Base-by-base conservation (phyloP, 2,888 invertebrate species). In the Synergus itoensis region DNA sequence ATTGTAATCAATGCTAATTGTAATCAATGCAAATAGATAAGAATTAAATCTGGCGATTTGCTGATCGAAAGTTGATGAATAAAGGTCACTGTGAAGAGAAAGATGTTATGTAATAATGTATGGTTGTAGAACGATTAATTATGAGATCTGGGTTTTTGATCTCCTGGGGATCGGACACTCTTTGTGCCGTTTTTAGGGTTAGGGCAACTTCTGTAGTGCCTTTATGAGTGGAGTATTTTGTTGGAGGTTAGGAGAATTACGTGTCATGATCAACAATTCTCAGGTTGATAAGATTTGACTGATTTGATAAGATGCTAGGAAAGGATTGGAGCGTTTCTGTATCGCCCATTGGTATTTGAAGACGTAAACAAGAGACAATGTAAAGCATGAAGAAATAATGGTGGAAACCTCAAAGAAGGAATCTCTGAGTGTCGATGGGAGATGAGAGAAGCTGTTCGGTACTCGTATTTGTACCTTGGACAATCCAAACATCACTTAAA, bases 381-480 rank as follows among this genome's bases (percentile, higher is more conserved):
- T 16, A 67, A 73, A 65, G 57, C 16, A 21, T 48, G 67, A 73
- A 62, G 18, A 40, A 45, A 65, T 3, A 5, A 53, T 36, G 73
- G n/a, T 36, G 40, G 40, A 8, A 4, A 40, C 57, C 14, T 77
- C 12, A 21, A 45, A 45, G 53, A 75, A 76, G 43, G 16, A 64
- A 78, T 76, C 76, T 57, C 62, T 62, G 28, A 28, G 28, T 62
- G 36, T 62, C 62, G 28, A 28, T 28, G 28, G 36, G 11, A 18
- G 11, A 12, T 53, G 12, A 73, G 36, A 77, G 45, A 80, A 75
- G 69, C 76, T 43, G 36, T 9, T 41, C 80, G 84, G 84, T 84
- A 86, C 84, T 79, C 48, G 85, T 85, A 83, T 81, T 41, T 83
- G 85, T 87, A 86, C 84, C 85, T 85, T 85, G 18, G 21, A 69